Evolutionary conservation across 2,888 invertebrate species (phyloP), one percentile per base, ranked within the genome.

Genomic region (Drosophila nigritarsus): DNA sequence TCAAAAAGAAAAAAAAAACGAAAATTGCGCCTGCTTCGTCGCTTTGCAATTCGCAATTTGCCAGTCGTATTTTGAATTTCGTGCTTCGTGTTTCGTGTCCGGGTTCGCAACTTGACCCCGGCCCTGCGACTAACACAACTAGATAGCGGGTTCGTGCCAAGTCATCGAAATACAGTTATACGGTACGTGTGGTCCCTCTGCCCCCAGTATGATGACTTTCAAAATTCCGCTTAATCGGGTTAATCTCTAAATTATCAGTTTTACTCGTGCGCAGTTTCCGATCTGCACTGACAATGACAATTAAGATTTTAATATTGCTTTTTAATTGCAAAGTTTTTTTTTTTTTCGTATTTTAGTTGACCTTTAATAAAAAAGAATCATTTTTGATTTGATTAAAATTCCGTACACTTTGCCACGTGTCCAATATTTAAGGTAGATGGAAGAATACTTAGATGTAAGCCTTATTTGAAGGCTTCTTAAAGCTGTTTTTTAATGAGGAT

Each of bases 31-130:
- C 27, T 53, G 50, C 27, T 42, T 68, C 24, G 49, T 62, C 66
- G 53, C 8, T 64, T 55, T 72, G 51, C 62, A 51, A 34, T 49
- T 56, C 7, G 15, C 8, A 5, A 15, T 30, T 56, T 3, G 30
- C 0, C 9, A 32, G 30, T 30, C 20, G 73, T 60, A 1, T 13
- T 27, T 48, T 18, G 49, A 45, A n/a, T n/a, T 63, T 64, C 56
- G 61, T 75, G 45, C 4, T 24, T 45, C 45, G 36, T 55, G 58
- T 38, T 51, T 66, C 60, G 90, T 81, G 86, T 87, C 87, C 90
- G 87, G 87, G 88, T 89, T 89, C 87, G 74, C 51, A 24, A 30
- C 29, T 58, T 70, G 56, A 80, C 62, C 78, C 78, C 65, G 40
- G 60, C 42, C 42, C 60, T 58, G 45, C 24, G 24, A 15, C n/a